Evolutionary conservation across 2,888 invertebrate species (phyloP).

Genomic region (Platycheirus albimanus): DNA sequence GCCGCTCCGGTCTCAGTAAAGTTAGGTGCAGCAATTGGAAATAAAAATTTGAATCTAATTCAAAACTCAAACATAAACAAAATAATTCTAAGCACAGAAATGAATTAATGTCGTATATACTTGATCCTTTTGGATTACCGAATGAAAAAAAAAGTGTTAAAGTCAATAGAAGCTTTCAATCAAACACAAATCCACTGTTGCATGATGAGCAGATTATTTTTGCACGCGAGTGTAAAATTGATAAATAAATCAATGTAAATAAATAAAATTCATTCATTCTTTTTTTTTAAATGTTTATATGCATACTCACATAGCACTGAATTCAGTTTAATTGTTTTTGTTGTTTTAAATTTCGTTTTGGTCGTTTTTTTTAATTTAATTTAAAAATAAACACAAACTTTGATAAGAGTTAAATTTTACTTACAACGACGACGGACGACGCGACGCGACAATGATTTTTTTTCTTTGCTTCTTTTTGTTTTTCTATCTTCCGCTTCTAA

Average conservation of each 20-base stretch:
- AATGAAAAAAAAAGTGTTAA: too few relatives aligned
- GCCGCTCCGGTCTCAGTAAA: too few relatives aligned
- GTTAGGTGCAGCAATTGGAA: too few relatives aligned
- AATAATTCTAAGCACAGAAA: too few relatives aligned
- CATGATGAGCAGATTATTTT: too few relatives aligned
- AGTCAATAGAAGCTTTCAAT: too few relatives aligned
- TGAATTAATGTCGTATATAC: too few relatives aligned
- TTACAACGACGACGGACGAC: slow-evolving; percentile 31
- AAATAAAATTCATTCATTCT: slow-evolving; percentile 36
- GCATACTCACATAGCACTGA: not conserved
- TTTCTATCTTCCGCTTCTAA: not conserved
- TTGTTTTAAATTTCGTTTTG: slow-evolving; percentile 1
- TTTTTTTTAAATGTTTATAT: too few relatives aligned
- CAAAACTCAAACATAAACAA: too few relatives aligned
- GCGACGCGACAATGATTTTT: slow-evolving; percentile 15
- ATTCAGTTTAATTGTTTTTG: not conserved
- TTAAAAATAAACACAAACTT: slow-evolving; percentile 55
- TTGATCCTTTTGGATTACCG: too few relatives aligned
- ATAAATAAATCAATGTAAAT: slow-evolving; percentile 4
- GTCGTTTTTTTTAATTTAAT: not conserved
- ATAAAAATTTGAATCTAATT: too few relatives aligned
- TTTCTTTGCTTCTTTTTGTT: not conserved
- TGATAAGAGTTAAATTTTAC: slow-evolving; percentile 66
- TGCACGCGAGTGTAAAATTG: not conserved
- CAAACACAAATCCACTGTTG: too few relatives aligned